Percentiles rank a stretch among this genome's conserved stretches.
These are phyloP conservation scores for Streblospio benedicti DNA, from an alignment of 1,140 invertebrate genomes.

Conservation along the genomic window DNA sequence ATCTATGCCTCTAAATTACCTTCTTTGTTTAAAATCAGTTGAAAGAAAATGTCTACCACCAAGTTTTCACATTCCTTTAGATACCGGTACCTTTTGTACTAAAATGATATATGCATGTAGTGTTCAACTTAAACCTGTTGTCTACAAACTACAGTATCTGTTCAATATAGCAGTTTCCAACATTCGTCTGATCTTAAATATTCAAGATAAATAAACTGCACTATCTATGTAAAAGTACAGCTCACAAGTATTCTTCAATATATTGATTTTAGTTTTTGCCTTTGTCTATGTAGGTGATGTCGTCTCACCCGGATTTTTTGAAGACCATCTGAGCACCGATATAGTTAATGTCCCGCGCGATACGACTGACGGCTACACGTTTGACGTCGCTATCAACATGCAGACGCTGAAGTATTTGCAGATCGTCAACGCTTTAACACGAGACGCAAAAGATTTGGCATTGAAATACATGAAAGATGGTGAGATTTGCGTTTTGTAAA, in stretches of 20 bases:
- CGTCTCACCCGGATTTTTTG: slow-evolving; percentile 4
- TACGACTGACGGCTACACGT: neutral
- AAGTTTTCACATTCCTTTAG: neutral
- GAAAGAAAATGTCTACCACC: neutral
- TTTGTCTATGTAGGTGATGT: neutral
- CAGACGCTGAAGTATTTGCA: neutral
- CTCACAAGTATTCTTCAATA: neutral
- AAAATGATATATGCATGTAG: neutral
- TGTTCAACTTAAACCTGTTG: too few species aligned
- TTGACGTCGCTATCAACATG: neutral
- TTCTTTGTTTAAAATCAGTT: neutral
- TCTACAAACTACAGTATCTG: too few species aligned
- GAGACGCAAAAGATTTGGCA: neutral
- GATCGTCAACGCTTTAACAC: neutral
- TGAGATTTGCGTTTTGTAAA: too few species aligned
- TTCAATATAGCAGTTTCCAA: too few species aligned
- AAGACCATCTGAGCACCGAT: neutral
- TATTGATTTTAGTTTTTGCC: neutral
- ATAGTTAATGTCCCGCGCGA: neutral
- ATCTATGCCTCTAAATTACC: neutral
- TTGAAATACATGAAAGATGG: slow-evolving; percentile 11
- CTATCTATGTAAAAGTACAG: too few species aligned
- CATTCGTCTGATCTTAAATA: too few species aligned
- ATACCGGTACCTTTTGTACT: neutral
- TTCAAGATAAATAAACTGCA: too few species aligned